Evolutionary conservation across 1,140 invertebrate genomes (phyloP), one percentile per base, ranked within the genome.

Genomic region (Leptinotarsa lineolata): DNA sequence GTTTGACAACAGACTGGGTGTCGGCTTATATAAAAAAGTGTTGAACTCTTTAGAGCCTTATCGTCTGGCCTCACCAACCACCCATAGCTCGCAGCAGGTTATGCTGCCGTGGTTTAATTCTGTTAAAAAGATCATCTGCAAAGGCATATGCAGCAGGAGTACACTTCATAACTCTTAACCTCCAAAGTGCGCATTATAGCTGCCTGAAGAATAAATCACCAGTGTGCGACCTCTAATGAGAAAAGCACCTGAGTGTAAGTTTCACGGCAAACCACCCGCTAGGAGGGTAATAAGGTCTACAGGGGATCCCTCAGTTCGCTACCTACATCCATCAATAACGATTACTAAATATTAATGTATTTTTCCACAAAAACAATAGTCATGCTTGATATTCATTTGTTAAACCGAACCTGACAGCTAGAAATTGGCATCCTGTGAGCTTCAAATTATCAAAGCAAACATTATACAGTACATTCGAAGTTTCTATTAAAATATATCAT

Each of bases 311-410:
- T 63, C 74, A 73, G 71, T 74, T 72, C 72, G 78, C 78, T 80
- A 80, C 79, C 76, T 76, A 79, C 74, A 80, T 80, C 75, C 78
- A 80, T 80, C 79, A 80, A 80, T 79, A 76, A 80, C 72, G 72
- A 76, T 79, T 78, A 80, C 76, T 76, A 77, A 76, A 78, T 74
- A 72, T 72, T 72, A 68, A 74, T 74, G 73, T 70, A 74, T 48
- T 74, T 73, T 68, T 63, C 72, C 66, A 39, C 60, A 59, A 70
- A 74, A 74, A 74, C 67, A 72, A 72, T 72, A 72, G 71, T 72
- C 71, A 72, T 72, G 71, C 30, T 72, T 46, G 46, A 72, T 59
- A 54, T 72, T 72, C 71, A 72, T 72, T 72, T 72, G 71, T 72
- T 66, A 72, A 72, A 72, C 61, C 58, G 22, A 44, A 54, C n/a